Base-by-base conservation (phyloP, 2,113 vertebrate species). In the Erythrolamprus reginae region DNA sequence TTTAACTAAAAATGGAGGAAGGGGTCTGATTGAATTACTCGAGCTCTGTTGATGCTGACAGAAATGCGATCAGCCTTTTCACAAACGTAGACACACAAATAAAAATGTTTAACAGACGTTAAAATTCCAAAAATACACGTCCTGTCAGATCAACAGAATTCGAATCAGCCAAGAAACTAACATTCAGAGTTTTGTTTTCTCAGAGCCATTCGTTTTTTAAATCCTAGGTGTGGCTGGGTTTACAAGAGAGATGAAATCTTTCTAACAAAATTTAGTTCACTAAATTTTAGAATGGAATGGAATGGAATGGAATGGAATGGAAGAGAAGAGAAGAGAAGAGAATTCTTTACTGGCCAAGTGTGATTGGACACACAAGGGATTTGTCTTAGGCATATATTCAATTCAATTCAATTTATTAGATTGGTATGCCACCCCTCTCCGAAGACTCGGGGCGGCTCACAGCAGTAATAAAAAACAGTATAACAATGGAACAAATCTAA, bases 1-100 rank as follows among this genome's bases (percentile, higher is more conserved):
- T 84, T 88, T 92, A 52, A 50, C 61, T 84, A 53, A 84, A 89
- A 89, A 89, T 15, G 42, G 2, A 5, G 89, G 45, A 90, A 91
- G 7, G 48, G 10, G 38, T 21, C 45, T 50, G 33, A 10, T 92
- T 92, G 88, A 53, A 82, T 48, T 84, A 87, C 53, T 91, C 48
- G 48, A 2, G 90, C 83, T 93, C 33, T 23, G 0, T 28, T 23
- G 33, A 77, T 42, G 33, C 33, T 77, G 19, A 61, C 10, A 17
- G 51, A 26, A 91, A 42, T 58, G 42, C 28, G 28, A 77, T 45
- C 26, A 42, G 65, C 33, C 17, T 77, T 77, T 77, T 77, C 17
- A 77, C 70, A 65, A 23, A 26, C 9, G n/a, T n/a, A n/a, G n/a
- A 45, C 2, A 53, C 7, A 65, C 6, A 5, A 65, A 33, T 33